Evolutionary conservation across 2,888 invertebrate species (phyloP), one percentile per base, ranked within the genome.

Genomic region (Coronaproctus castanopsis): DNA sequence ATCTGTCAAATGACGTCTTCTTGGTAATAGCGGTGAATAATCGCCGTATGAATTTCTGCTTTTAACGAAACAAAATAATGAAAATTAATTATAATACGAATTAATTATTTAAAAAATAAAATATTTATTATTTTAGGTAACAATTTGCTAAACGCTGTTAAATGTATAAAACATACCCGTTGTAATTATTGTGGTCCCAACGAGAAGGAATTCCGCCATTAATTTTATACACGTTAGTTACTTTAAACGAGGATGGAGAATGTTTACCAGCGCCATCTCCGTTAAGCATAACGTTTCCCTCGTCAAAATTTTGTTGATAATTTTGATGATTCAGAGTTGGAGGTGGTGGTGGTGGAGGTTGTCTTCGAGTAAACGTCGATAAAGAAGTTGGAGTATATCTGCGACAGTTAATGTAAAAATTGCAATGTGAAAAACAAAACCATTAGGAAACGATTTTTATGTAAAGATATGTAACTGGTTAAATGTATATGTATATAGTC

Each of bases 321-420:
- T 66, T 65, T 57, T 60, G 53, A 53, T 54, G 59, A 10, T 19
- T 36, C 24, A 36, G 14, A 24, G 36, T 24, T n/a, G 48, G 50
- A 2, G 57, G 55, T 20, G 62, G 60, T 24, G 62, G 62, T 14
- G 63, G 61, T 58, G 67, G 66, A 60, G 66, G 65, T 63, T 68
- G 69, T 63, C 69, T 66, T 61, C 69, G 61, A 52, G 67, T 64
- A 50, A 67, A 64, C 21, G 68, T 67, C 23, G 68, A 66, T 54
- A 66, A 65, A 19, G 67, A 65, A 21, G 67, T 65, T 53, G 66
- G 62, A 51, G 67, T 63, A 63, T 66, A 64, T 60, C 67, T 67
- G 18, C 5, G n/a, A n/a, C n/a, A n/a, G n/a, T n/a, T n/a, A n/a
- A n/a, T n/a, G n/a, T n/a, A n/a, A n/a, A n/a, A n/a, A n/a, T n/a